Evolutionary conservation across 2,797 vertebrate species (phyloP).

Genomic region (Chaetodon trifasciatus): DNA sequence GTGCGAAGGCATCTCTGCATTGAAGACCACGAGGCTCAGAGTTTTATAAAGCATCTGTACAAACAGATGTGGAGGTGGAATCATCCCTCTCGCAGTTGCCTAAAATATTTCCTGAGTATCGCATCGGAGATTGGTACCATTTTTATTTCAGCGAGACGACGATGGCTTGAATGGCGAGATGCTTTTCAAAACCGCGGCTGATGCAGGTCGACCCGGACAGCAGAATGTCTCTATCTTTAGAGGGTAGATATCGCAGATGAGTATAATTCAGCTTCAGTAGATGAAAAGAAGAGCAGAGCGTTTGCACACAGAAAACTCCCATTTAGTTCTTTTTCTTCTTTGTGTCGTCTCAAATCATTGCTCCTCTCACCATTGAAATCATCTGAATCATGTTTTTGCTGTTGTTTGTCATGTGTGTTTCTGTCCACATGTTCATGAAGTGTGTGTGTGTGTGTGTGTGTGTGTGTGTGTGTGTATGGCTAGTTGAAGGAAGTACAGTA

Average conservation of each 20-base stretch:
- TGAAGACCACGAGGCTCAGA: slow-evolving; percentile 4
- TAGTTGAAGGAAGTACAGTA: slow-evolving; percentile 10
- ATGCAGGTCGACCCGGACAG: slow-evolving; percentile 55
- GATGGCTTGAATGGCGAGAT: slow-evolving; percentile 47
- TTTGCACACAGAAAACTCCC: slow-evolving; percentile 70
- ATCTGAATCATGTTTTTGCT: slow-evolving; percentile 61
- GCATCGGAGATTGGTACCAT: neutral
- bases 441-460: slow-evolving; percentile 1
- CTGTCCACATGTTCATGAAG: slow-evolving; percentile 47
- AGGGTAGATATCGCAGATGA: slow-evolving; percentile 12
- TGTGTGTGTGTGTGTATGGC: neutral
- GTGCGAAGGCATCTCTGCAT: slow-evolving; percentile 43
- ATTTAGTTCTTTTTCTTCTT: slow-evolving; percentile 2
- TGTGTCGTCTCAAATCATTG: slow-evolving; percentile 44
- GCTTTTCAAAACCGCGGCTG: slow-evolving; percentile 49
- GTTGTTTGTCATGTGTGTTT: slow-evolving; percentile 48
- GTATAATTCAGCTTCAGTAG: slow-evolving; percentile 29
- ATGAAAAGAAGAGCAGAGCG: slow-evolving; percentile 39
- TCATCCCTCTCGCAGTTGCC: neutral
- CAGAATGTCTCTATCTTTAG: slow-evolving; percentile 69
- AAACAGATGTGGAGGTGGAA: neutral
- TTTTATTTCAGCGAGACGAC: neutral
- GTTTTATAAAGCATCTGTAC: neutral
- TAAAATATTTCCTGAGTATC: slow-evolving; percentile 15
- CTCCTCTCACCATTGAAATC: slow-evolving; percentile 52